Percentiles rank a stretch among this genome's conserved stretches.
phyloP scores from a whole-genome alignment of 2,113 vertebrate genomes.

The Chaenogobius annularis region DNA sequence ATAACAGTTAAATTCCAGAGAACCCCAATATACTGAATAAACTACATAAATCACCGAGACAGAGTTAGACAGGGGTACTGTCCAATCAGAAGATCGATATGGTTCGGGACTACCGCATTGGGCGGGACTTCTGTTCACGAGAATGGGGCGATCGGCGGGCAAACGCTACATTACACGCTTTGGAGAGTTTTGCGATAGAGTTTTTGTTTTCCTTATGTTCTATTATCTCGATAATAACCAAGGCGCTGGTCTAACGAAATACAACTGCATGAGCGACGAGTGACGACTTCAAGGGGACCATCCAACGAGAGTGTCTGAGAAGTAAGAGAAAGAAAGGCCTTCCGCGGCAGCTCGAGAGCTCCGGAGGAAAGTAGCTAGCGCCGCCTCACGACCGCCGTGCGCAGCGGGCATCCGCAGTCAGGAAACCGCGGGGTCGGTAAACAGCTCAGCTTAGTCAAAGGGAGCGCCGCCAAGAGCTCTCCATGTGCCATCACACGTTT shows the following conservation, averaged over 20 bases:
- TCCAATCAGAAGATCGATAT: conserved; percentile 59
- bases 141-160: conserved; percentile 63
- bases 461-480: conserved; percentile 82
- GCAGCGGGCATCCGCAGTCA: conserved; percentile 63
- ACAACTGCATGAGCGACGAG: neutral
- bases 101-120: conserved; percentile 42
- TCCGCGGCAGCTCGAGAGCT: conserved; percentile 64
- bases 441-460: conserved; percentile 57
- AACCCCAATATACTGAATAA: neutral
- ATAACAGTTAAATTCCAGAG: neutral
- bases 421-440: conserved; percentile 75
- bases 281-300: conserved; percentile 48
- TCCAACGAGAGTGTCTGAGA: conserved; percentile 71
- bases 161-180: conserved; percentile 66
- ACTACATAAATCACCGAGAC: conserved; percentile 35
- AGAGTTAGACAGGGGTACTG: conserved; percentile 43
- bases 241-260: neutral
- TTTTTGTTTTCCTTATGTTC: neutral
- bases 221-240: neutral
- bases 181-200: conserved; percentile 24
- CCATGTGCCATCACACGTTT: conserved; percentile 67
- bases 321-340: conserved; percentile 77
- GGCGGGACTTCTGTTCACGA: conserved; percentile 62
- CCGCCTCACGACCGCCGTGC: conserved; percentile 82
- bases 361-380: conserved; percentile 81